These are phyloP conservation scores for Cryptophagus acutangulus DNA, from an alignment of 2,888 invertebrate genomes.

Conservation along the genomic window DNA sequence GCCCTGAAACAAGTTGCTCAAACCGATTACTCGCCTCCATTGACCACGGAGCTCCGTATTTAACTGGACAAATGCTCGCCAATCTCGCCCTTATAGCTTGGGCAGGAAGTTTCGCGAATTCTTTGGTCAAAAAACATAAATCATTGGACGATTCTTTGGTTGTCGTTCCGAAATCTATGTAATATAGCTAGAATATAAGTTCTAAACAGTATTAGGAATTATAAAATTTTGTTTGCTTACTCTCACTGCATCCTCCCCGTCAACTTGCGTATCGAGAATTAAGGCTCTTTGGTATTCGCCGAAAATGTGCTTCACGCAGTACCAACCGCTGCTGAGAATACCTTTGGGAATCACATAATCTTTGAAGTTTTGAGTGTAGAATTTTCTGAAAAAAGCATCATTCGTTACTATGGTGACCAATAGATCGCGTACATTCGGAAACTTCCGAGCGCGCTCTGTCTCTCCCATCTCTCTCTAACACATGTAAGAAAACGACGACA, in stretches of 20 bases:
- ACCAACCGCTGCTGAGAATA: slow-evolving; percentile 44
- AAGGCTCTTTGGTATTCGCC: slow-evolving; percentile 53
- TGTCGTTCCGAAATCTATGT: slow-evolving; percentile 58
- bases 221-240: slow-evolving; percentile 31
- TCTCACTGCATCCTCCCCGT: slow-evolving; percentile 49
- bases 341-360: slow-evolving; percentile 26
- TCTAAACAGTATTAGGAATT: not conserved
- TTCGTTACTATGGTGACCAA: slow-evolving; percentile 4
- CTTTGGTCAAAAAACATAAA: slow-evolving; percentile 44
- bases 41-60: slow-evolving; percentile 44
- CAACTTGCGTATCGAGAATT: slow-evolving; percentile 46
- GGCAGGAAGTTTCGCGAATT: slow-evolving; percentile 49
- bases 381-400: slow-evolving; percentile 21
- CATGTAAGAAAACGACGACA: too few relatives aligned
- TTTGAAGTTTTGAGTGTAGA: slow-evolving; percentile 21
- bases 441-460: slow-evolving; percentile 21
- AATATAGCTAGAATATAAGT: slow-evolving; percentile 48
- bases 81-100: slow-evolving; percentile 54
- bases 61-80: slow-evolving; percentile 48
- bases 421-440: not conserved
- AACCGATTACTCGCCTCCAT: slow-evolving; percentile 46
- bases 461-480: too few relatives aligned
- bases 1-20: slow-evolving; percentile 43
- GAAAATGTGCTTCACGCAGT: slow-evolving; percentile 49
- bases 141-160: slow-evolving; percentile 40